Evolutionary conservation across 2,797 vertebrate genomes (phyloP).

Genomic region (Vireo griseus): DNA sequence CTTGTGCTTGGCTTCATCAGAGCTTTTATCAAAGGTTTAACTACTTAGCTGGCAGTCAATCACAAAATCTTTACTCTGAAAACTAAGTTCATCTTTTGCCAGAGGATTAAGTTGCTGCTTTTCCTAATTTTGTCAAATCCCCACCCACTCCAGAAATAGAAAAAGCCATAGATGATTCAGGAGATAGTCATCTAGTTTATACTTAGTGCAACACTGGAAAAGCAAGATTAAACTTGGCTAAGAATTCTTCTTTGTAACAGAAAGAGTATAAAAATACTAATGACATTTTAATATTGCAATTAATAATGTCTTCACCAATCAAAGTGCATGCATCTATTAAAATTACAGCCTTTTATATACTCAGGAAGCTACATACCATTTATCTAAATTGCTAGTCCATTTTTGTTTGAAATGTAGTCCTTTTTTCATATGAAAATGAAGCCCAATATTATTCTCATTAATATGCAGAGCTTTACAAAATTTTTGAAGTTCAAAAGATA

Average conservation of each 20-base stretch:
- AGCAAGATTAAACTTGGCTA: not conserved
- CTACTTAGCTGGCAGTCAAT: not conserved
- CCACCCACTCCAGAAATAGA: not conserved
- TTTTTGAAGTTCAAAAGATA: not conserved
- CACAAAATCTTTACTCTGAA: not conserved
- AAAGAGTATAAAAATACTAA: not conserved
- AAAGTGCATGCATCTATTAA: not conserved
- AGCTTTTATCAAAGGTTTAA: not conserved
- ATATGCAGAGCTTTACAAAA: not conserved
- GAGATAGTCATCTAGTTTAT: not conserved
- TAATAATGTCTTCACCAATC: not conserved
- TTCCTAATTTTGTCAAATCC: not conserved
- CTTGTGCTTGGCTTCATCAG: not conserved
- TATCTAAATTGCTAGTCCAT: not conserved
- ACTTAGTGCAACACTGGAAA: not conserved
- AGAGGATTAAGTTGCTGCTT: not conserved
- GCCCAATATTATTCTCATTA: not conserved
- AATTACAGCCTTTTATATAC: not conserved
- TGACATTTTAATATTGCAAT: not conserved
- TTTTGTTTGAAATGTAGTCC: too few species aligned
- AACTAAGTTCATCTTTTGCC: not conserved
- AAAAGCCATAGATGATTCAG: not conserved
- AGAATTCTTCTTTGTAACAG: not conserved
- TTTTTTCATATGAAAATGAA: not conserved
- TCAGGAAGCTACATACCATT: not conserved